Base-by-base conservation (phyloP, 2,797 vertebrate species). In the Rousettus madagascariensis region DNA sequence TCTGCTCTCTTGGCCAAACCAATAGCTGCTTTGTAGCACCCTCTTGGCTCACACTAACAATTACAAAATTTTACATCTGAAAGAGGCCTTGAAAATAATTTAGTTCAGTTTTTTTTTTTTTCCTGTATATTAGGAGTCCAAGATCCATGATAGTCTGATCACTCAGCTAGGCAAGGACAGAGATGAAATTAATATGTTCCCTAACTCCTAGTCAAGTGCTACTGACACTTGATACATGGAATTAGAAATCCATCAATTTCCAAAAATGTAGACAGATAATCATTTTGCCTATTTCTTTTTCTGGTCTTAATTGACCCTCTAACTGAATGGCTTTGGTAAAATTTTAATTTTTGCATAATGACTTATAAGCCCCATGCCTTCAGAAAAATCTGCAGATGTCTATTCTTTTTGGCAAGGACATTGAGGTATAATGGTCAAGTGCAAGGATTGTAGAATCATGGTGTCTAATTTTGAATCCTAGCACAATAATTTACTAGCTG, bases 51-150 rank as follows among this genome's bases (percentile, higher is more conserved):
- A 93, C 69, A 83, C 8, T 78, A 49, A 82, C 46, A 72, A 86
- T 66, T 59, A 77, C 16, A 75, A 69, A 82, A 59, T 83, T 84
- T 78, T 91, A 86, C 69, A 65, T 22, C 74, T 51, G n/a, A 46
- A 86, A 90, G 55, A 86, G 46, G 63, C 11, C 1, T 53, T 69
- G 68, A 86, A 90, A 78, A 82, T 63, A 82, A 93, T 82, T 90
- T 68, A 46, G 36, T 41, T 16, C n/a, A 69, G 24, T 38, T 20
- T 11, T 74, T 80, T 74, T n/a, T 80, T 43, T 75, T 6, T 38
- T 92, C 43, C 79, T 26, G 12, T 33, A 49, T 36, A 63, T 82
- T 82, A 68, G 28, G 53, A 75, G 28, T 63, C 15, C 33, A 68
- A 71, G 17, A 51, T 30, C 66, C 10, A 36, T 26, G 28, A 68